Base-by-base conservation (phyloP, 2,113 vertebrate genomes). In the Pterocles gutturalis region DNA sequence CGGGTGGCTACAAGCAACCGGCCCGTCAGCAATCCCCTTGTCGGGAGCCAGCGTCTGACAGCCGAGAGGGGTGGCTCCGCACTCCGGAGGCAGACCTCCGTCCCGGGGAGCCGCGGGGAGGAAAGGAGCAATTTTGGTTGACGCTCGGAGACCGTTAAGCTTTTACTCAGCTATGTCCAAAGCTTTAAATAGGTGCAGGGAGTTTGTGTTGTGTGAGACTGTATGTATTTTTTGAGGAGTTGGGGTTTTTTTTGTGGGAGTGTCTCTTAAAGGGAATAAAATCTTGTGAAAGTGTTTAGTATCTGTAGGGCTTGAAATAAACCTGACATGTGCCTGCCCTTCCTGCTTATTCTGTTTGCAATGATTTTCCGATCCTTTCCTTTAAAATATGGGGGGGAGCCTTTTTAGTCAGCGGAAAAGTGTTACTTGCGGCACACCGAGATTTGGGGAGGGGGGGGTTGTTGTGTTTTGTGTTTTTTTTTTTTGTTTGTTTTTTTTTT, bases 311-410 rank as follows among this genome's bases (percentile, higher is more conserved):
- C 26, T 75, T 11, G 69, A 19, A 60, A 21, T 87, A 60, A 89
- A 55, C 10, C 72, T 67, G 64, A 5, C 14, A 1, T 20, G 33
- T 0, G 21, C 12, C 16, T 69, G 4, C 21, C 28, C 21, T 76
- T 31, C 24, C 17, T 7, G 0, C 15, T 71, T 38, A 2, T 6
- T 70, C 46, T 10, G 15, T 73, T 51, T 62, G 38, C 26, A 21
- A 20, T 36, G 4, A 8, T 57, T 86, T 89, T 55, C 24, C 46
- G 17, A 49, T 51, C 8, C 13, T 80, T 85, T n/a, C 38, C 49
- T 45, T 45, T 55, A 66, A 76, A 54, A 41, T 29, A 3, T 1
- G 1, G 5, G 4, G 19, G 2, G 5, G 8, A 19, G 9, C 11
- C 31, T 29, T 18, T 81, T 61, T n/a, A 51, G 41, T 62, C 19